Base-by-base conservation (phyloP, 30 jellyfish, hydroid and myxozoan species). In the Rhopilema esculentum region DNA sequence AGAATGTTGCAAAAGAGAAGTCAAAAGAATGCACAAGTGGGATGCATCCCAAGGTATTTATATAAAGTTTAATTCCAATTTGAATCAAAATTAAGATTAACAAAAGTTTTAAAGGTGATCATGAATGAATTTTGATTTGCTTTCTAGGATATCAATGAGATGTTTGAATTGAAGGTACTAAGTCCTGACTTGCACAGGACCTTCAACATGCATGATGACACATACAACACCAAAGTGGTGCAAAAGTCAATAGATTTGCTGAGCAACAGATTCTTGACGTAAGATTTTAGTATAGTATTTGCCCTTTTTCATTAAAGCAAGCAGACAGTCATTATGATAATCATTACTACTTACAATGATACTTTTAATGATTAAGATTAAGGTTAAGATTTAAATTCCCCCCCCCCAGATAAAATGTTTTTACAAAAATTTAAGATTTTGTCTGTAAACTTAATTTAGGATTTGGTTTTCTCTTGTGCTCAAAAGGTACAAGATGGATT, bases 171-270 rank as follows among this genome's bases (percentile, higher is more conserved):
- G 24, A 89, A 89, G 49, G 90, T 85, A 16, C 86, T 89, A 32
- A 69, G 86, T 29, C 84, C 87, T 18, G 97, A 89, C 31, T 89
- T 89, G 8, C 88, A 89, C 33, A 71, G 91, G 65, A 81, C 97
- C 22, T 89, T 89, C 78, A 89, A 89, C 25, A 82, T 77, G 86
- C 90, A 89, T 48, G 93, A 89, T 75, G 92, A 92, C 18, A 88
- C 88, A 0, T 89, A 89, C 53, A 89, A 89, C 79, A 66, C 84
- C 22, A 89, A 89, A 82, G 97, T 89, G 27, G 48, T 89, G 23
- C 61, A 72, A 29, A 82, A 80, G 33, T 48, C 97, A 49, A 72
- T 89, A 74, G 85, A 67, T 12, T n/a, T 73, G 15, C 85, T 88
- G 18, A 23, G 77, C 21, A 33, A 40, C 72, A 66, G 84, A 19